phyloP scores from a whole-genome alignment of 2,797 vertebrate species.

The Dallia pectoralis region DNA sequence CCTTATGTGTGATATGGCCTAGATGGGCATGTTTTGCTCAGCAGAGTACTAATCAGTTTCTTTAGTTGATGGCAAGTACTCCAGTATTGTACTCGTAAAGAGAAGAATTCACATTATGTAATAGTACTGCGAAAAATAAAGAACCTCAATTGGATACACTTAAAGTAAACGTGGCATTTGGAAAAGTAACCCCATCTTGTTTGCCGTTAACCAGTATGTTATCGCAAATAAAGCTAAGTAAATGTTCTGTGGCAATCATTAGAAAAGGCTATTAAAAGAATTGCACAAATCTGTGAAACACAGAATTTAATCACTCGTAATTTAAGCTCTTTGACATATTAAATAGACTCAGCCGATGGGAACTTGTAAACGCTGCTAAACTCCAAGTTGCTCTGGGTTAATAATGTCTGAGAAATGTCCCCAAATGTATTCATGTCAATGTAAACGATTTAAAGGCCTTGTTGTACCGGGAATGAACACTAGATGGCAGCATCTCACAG shows the following conservation, averaged over 20 bases:
- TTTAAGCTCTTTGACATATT: too few relatives aligned
- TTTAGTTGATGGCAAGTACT: constrained; percentile 51
- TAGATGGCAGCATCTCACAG: constrained; percentile 54
- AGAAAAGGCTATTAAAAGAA: background rate
- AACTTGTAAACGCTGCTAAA: too few relatives aligned
- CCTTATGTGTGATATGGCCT: background rate
- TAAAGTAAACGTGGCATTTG: background rate
- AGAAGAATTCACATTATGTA: constrained; percentile 52
- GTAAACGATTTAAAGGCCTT: constrained; percentile 1
- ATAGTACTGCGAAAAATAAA: constrained; percentile 43
- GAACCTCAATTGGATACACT: background rate
- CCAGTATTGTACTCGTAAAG: background rate
- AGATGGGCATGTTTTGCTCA: constrained; percentile 62
- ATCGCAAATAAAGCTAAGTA: background rate
- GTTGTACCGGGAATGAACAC: constrained; percentile 49
- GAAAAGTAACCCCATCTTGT: background rate
- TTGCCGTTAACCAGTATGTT: background rate
- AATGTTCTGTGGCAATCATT: constrained; percentile 1
- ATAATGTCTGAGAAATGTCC: too few relatives aligned
- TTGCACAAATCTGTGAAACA: too few relatives aligned
- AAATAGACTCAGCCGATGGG: too few relatives aligned
- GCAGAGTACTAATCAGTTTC: constrained; percentile 57
- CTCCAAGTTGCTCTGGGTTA: too few relatives aligned
- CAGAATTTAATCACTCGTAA: too few relatives aligned
- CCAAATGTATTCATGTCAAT: too few relatives aligned